Conservation (phyloP, 2,797 vertebrate species). For the Ceyx erithaca region DNA sequence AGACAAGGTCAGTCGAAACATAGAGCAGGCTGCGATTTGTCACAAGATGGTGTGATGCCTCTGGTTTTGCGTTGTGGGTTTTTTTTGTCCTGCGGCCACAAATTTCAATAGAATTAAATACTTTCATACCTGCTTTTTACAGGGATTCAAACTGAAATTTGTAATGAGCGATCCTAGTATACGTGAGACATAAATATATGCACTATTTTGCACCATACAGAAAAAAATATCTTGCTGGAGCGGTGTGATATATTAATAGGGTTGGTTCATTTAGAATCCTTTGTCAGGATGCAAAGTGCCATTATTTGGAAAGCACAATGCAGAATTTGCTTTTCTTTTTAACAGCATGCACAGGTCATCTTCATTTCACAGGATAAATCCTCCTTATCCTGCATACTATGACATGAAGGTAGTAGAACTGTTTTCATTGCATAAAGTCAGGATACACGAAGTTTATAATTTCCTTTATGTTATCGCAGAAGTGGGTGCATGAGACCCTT, state of each 20-base stretch:
- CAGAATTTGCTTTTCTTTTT: conserved; percentile 5
- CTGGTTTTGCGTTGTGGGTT: neutral
- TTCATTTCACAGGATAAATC: neutral
- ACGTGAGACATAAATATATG: neutral
- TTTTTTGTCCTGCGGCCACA: neutral
- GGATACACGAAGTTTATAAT: neutral
- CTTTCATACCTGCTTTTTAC: neutral
- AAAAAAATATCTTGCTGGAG: neutral
- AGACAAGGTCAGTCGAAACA: conserved; percentile 60
- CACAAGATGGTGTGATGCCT: conserved; percentile 13
- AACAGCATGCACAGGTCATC: neutral
- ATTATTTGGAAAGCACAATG: neutral
- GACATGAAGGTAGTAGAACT: neutral
- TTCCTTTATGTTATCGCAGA: neutral
- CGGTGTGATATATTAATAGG: conserved; percentile 2
- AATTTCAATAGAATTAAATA: neutral
- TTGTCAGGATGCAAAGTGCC: conserved; percentile 10
- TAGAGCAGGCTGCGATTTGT: conserved; percentile 21
- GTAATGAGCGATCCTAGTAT: neutral
- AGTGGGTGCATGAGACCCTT: neutral
- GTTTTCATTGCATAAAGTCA: neutral
- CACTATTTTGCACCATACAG: neutral
- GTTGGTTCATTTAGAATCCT: neutral
- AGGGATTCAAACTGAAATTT: conserved; percentile 51
- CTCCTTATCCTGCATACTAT: neutral